Percentiles rank a stretch among this genome's conserved stretches.
Evolutionary conservation across 2,797 vertebrate genomes (phyloP).

Genomic region (Sternarchorhynchus goeldii): DNA sequence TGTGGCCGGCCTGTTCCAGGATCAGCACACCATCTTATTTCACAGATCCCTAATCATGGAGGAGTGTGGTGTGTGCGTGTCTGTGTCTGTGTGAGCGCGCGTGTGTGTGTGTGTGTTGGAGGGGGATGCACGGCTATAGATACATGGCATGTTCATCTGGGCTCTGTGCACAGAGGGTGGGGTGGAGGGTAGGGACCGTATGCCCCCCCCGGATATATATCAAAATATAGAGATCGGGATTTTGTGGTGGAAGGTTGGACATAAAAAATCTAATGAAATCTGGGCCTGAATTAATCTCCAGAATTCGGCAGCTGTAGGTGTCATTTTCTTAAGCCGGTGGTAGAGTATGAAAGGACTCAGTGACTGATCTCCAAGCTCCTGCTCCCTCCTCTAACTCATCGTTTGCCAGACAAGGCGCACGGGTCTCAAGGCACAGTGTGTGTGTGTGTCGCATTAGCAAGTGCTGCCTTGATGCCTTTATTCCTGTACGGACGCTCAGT

Average conservation of each 20-base stretch:
- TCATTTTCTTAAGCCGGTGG: conserved; percentile 79
- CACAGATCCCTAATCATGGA: conserved; percentile 42
- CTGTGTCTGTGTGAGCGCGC: too few species aligned
- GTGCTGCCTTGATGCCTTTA: conserved; percentile 76
- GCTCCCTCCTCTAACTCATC: conserved; percentile 43
- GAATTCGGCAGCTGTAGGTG: conserved; percentile 77
- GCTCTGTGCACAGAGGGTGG: conserved; percentile 36
- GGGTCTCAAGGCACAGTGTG: conserved; percentile 67
- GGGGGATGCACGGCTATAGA: too few species aligned
- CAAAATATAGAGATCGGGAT: conserved; percentile 68
- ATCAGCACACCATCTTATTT: conserved; percentile 46
- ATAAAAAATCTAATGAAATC: conserved; percentile 79
- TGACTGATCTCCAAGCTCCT: conserved; percentile 12
- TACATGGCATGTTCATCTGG: conserved; percentile 50
- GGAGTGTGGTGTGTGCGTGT: too few species aligned
- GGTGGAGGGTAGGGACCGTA: too few species aligned
- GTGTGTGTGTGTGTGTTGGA: too few species aligned
- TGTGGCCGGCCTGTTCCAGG: conserved; percentile 43
- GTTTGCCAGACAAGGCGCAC: conserved; percentile 30
- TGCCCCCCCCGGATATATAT: neutral
- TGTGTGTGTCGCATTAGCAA: conserved; percentile 74
- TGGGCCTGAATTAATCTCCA: conserved; percentile 77
- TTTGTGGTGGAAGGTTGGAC: conserved; percentile 73
- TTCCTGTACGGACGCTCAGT: conserved; percentile 79
- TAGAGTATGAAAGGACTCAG: conserved; percentile 61